Percentiles rank a stretch among this genome's conserved stretches.
phyloP scores from a whole-genome alignment of 2,797 vertebrate species.

The Agapornis canus region DNA sequence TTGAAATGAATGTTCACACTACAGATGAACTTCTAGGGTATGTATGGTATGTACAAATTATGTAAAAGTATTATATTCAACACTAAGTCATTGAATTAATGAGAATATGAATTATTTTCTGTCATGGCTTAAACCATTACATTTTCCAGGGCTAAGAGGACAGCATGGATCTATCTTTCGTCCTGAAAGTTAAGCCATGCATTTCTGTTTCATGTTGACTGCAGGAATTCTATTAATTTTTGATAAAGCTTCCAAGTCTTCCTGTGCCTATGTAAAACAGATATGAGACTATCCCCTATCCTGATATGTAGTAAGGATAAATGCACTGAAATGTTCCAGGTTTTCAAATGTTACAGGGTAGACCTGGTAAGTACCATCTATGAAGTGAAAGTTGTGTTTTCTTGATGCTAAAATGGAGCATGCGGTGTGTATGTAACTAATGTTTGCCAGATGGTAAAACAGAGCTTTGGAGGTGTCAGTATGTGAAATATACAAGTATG shows the following conservation, averaged over 20 bases:
- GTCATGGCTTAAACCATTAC: not conserved
- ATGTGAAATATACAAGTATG: not conserved
- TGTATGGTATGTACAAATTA: not conserved
- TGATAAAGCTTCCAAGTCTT: not conserved
- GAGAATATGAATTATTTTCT: not conserved
- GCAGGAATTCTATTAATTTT: not conserved
- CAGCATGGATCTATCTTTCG: not conserved
- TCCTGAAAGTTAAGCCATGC: not conserved
- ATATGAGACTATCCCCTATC: not conserved
- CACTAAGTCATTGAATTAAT: not conserved
- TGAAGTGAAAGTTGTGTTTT: not conserved
- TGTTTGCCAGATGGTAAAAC: not conserved
- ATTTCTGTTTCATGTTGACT: not conserved
- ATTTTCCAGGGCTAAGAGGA: not conserved
- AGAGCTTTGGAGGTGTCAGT: not conserved
- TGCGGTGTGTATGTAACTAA: not conserved
- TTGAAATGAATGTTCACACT: not conserved
- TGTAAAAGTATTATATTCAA: not conserved
- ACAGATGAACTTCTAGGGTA: not conserved
- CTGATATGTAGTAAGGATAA: not conserved
- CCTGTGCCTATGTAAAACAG: not conserved
- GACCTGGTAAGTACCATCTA: not conserved
- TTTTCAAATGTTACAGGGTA: not conserved
- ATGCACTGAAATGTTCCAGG: not conserved
- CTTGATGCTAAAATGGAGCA: not conserved